Percentiles rank a stretch among this genome's conserved stretches.
phyloP scores from a whole-genome alignment of 2,113 vertebrate species.

The Tachysurus vachellii region DNA sequence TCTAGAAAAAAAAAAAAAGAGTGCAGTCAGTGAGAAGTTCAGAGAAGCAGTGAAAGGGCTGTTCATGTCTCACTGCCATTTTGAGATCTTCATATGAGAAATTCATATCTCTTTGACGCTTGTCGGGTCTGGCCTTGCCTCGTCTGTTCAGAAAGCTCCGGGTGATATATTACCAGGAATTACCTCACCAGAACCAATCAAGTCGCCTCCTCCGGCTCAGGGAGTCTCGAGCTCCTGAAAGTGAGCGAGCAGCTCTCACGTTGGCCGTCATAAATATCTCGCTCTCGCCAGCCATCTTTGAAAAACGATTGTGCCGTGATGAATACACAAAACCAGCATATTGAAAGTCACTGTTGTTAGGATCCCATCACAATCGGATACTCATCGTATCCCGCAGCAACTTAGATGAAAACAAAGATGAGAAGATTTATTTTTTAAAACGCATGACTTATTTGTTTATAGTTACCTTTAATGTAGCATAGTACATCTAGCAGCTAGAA shows the following conservation, averaged over 20 bases:
- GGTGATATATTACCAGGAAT: constrained; percentile 45
- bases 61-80: neutral
- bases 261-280: constrained; percentile 25
- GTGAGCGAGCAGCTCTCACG: constrained; percentile 25
- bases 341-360: too few species aligned
- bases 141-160: neutral
- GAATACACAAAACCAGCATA: neutral
- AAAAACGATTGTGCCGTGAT: neutral
- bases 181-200: constrained; percentile 48
- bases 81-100: constrained; percentile 7
- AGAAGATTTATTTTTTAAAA: neutral
- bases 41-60: too few species aligned
- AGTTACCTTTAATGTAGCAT: neutral
- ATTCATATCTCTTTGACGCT: constrained; percentile 29
- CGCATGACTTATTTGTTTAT: neutral
- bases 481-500: neutral
- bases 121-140: constrained; percentile 14
- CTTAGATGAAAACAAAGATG: neutral
- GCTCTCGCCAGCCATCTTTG: neutral
- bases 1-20: neutral
- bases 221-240: constrained; percentile 12
- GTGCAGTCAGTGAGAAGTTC: neutral
- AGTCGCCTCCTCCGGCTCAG: constrained; percentile 17
- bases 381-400: neutral
- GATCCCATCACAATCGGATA: neutral